phyloP scores from a whole-genome alignment of 2,888 invertebrate genomes.

The Epinotia nisella region DNA sequence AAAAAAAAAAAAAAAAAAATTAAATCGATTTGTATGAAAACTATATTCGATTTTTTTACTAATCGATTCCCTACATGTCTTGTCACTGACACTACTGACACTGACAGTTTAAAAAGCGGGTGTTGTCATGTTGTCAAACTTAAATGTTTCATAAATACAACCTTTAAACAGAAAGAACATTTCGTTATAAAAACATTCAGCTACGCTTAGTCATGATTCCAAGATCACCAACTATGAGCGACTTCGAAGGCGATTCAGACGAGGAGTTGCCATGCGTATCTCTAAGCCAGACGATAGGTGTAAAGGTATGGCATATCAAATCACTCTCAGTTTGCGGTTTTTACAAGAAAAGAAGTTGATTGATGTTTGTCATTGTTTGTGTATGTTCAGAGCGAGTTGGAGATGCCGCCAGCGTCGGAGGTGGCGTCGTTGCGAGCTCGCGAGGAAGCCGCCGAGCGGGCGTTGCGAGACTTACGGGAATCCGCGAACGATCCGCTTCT shows the following conservation, averaged over 20 bases:
- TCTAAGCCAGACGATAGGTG: constrained; percentile 47
- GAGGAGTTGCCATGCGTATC: constrained; percentile 62
- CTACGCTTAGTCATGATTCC: not conserved
- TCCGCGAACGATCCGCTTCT: constrained; percentile 39
- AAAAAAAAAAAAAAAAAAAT: no score
- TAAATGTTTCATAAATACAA: not conserved
- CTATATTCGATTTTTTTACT: no score
- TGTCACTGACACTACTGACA: not conserved
- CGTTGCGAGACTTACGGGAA: constrained; percentile 51
- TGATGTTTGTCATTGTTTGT: not conserved
- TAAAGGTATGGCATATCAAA: constrained; percentile 8
- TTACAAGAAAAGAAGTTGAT: not conserved
- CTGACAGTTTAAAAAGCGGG: constrained; percentile 3
- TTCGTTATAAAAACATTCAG: not conserved
- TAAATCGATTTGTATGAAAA: no score
- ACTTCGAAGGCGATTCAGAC: constrained; percentile 58
- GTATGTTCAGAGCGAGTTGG: constrained; percentile 50
- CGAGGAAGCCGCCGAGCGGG: constrained; percentile 52
- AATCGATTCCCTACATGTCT: no score
- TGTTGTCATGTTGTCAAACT: no score
- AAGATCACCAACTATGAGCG: constrained; percentile 49
- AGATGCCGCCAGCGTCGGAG: constrained; percentile 60
- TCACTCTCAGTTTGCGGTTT: not conserved
- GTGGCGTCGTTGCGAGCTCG: constrained; percentile 58
- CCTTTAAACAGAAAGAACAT: not conserved